Percentiles rank a stretch among this genome's conserved stretches.
phyloP scores from a whole-genome alignment of 2,797 vertebrate genomes.

The Artibeus jamaicensis region DNA sequence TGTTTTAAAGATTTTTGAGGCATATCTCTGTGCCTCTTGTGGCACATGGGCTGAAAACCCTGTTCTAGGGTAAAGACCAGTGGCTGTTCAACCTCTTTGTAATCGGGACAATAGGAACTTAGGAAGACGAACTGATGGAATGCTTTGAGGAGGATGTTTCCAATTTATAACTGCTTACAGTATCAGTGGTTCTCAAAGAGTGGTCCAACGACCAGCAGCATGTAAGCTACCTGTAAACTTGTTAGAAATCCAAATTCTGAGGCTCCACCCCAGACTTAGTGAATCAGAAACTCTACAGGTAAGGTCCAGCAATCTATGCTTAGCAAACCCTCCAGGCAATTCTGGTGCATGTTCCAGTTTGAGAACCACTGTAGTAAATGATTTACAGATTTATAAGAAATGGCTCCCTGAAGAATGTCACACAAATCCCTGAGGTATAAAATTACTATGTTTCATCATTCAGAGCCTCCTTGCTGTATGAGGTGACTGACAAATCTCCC shows the following conservation, averaged over 20 bases:
- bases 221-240: background rate
- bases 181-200: background rate
- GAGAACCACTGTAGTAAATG: background rate
- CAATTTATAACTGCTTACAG: background rate
- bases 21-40: background rate
- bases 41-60: background rate
- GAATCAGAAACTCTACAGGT: background rate
- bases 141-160: background rate
- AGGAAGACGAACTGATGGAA: background rate
- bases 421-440: background rate
- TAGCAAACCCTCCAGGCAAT: background rate
- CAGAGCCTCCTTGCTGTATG: background rate
- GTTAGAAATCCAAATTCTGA: background rate
- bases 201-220: background rate
- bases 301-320: background rate
- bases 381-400: background rate
- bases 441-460: background rate
- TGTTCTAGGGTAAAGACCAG: background rate
- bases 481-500: background rate
- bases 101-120: background rate
- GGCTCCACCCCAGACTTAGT: background rate
- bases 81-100: conserved; percentile 6
- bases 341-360: background rate
- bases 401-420: background rate
- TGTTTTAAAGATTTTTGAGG: background rate